Conservation (phyloP, 2,888 invertebrate genomes). For the Rotaria sp. region DNA sequence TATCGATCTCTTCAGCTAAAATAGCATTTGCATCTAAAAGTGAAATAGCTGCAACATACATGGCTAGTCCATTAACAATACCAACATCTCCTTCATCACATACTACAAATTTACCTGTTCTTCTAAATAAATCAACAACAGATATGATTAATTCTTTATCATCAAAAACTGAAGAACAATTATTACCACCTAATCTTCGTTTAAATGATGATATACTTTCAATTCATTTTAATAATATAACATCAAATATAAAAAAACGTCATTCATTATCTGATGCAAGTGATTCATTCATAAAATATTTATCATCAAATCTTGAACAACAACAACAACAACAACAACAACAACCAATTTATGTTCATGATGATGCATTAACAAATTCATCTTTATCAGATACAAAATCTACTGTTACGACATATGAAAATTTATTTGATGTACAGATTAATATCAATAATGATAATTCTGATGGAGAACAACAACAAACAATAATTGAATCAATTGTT, state of each 20-base stretch:
- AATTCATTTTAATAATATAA: conserved; percentile 23
- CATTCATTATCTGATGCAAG: conserved; percentile 37
- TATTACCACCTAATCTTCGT: background rate
- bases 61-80: background rate
- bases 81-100: background rate
- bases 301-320: background rate
- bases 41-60: conserved; percentile 38
- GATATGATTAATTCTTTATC: background rate
- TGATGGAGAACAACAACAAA: background rate
- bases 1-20: background rate
- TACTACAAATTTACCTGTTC: too few relatives aligned
- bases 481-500: background rate
- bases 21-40: conserved; percentile 34
- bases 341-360: background rate
- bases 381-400: background rate
- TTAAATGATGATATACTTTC: conserved; percentile 35
- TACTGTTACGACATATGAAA: background rate
- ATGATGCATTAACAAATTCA: background rate
- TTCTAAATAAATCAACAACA: background rate
- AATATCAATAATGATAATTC: background rate
- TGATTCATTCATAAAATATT: background rate
- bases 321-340: background rate
- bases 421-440: background rate
- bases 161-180: background rate
- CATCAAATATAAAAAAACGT: conserved; percentile 37